Percentiles rank a stretch among this genome's conserved stretches.
Conservation (phyloP, 2,888 invertebrate genomes). For the Megamerina dolium region DNA sequence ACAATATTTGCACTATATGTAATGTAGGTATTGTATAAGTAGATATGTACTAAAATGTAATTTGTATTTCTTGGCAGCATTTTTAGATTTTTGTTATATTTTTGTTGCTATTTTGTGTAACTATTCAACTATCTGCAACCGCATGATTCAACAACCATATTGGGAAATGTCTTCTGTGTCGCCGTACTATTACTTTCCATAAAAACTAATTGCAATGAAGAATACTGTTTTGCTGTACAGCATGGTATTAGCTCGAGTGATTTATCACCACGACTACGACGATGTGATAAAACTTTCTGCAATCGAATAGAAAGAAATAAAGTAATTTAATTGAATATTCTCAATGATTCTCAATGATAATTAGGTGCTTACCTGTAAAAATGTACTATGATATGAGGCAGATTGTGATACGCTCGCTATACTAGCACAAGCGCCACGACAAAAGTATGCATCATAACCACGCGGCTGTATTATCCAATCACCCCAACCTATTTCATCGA, state of each 20-base stretch:
- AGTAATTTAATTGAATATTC: no score
- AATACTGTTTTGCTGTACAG: slow-evolving; percentile 79
- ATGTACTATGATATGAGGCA: slow-evolving; percentile 62
- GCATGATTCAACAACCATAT: slow-evolving; percentile 88
- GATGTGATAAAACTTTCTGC: slow-evolving; percentile 29
- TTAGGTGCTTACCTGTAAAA: slow-evolving; percentile 62
- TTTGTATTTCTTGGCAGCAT: no score
- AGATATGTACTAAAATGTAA: no score
- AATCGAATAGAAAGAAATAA: no score
- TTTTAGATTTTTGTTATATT: no score
- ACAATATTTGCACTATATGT: no score
- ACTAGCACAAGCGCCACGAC: slow-evolving; percentile 72
- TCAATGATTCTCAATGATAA: no score
- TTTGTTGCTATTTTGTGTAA: no score
- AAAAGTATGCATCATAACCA: slow-evolving; percentile 83
- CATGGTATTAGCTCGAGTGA: slow-evolving; percentile 71
- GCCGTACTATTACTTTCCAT: slow-evolving; percentile 73
- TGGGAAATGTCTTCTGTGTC: slow-evolving; percentile 72
- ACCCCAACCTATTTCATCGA: slow-evolving; percentile 80
- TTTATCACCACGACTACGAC: slow-evolving; percentile 47
- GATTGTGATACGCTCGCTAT: slow-evolving; percentile 64
- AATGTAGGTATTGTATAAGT: no score
- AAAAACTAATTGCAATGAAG: slow-evolving; percentile 72
- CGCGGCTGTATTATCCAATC: slow-evolving; percentile 80
- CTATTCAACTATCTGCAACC: slow-evolving; percentile 79